These are phyloP conservation scores for Abramis brama DNA, from an alignment of 2,113 vertebrate species.

Conservation along the genomic window DNA sequence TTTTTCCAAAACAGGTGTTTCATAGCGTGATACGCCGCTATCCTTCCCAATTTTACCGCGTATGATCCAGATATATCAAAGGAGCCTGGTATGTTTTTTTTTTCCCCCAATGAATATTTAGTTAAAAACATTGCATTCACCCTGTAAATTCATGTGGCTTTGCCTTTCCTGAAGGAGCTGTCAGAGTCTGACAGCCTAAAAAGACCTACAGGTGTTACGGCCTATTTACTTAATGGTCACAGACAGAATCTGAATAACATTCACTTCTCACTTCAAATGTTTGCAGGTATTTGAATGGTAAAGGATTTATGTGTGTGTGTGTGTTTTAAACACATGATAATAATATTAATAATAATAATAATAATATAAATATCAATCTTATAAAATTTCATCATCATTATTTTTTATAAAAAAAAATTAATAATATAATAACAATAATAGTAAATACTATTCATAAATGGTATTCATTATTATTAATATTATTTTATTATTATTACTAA, in stretches of 20 bases:
- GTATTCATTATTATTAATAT: too few species aligned
- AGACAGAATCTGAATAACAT: constrained; percentile 47
- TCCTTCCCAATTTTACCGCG: constrained; percentile 68
- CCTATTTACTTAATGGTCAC: constrained; percentile 67
- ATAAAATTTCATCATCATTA: too few species aligned
- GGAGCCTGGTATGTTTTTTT: constrained; percentile 65
- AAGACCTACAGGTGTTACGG: constrained; percentile 66
- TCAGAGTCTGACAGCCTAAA: constrained; percentile 58
- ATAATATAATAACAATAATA: too few species aligned
- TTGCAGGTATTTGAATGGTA: constrained; percentile 45
- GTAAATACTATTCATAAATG: too few species aligned
- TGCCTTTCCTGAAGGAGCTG: constrained; percentile 58
- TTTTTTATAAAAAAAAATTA: too few species aligned
- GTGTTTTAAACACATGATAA: too few species aligned
- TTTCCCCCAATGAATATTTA: constrained; percentile 55
- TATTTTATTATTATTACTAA: too few species aligned
- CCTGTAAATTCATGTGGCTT: constrained; percentile 61
- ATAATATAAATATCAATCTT: too few species aligned
- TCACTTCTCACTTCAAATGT: constrained; percentile 49
- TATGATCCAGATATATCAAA: constrained; percentile 77
- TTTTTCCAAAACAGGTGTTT: constrained; percentile 73
- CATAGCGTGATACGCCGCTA: constrained; percentile 60
- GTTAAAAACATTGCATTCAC: constrained; percentile 58
- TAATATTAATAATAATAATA: too few species aligned
- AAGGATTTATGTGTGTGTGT: not conserved